phyloP scores from a whole-genome alignment of 2,888 invertebrate genomes.

The Coecobrya sp. region DNA sequence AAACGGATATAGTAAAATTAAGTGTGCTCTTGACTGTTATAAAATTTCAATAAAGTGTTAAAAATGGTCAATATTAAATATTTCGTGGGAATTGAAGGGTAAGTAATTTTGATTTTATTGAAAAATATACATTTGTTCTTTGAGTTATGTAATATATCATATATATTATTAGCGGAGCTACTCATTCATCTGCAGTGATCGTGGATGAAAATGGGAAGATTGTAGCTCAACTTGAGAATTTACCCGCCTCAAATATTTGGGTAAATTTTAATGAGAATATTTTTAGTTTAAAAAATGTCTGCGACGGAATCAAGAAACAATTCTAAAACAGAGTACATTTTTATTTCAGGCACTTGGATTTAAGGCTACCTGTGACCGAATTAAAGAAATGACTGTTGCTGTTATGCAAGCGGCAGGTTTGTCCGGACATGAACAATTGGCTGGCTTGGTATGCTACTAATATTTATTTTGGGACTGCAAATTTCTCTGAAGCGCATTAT shows the following conservation, averaged over 20 bases:
- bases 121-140: no score
- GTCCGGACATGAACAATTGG: constrained; percentile 90
- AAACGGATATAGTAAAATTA: no score
- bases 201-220: constrained; percentile 92
- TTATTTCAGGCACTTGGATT: constrained; percentile 91
- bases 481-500: not conserved
- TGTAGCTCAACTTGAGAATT: constrained; percentile 90
- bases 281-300: no score
- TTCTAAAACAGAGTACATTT: no score
- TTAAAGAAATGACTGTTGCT: constrained; percentile 92
- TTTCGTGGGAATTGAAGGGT: not conserved
- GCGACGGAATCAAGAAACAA: no score
- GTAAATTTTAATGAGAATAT: no score
- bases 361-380: constrained; percentile 92
- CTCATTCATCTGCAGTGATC: constrained; percentile 94
- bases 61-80: not conserved
- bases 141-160: no score
- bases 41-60: no score
- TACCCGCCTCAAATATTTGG: constrained; percentile 94
- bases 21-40: no score
- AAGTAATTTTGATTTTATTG: not conserved
- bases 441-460: constrained; percentile 90
- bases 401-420: constrained; percentile 91
- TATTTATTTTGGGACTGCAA: no score
- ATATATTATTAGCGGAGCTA: constrained; percentile 91